Evolutionary conservation across 2,888 invertebrate species (phyloP).

Genomic region (Lamellibrachia satsuma): DNA sequence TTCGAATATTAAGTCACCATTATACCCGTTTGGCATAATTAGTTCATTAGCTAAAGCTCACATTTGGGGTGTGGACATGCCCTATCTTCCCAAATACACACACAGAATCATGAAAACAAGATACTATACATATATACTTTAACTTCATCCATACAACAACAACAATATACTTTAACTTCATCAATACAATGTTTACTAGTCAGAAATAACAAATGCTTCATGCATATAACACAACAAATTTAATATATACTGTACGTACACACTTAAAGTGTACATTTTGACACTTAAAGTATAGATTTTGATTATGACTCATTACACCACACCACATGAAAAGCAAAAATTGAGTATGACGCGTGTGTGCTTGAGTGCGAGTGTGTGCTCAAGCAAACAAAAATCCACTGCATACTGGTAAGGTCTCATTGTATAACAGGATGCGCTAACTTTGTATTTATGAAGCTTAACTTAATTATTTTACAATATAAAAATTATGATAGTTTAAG

Average conservation of each 20-base stretch:
- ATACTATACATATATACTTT: too few species aligned
- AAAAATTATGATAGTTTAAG: not conserved
- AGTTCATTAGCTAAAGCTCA: too few species aligned
- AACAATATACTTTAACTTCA: not conserved
- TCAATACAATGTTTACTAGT: not conserved
- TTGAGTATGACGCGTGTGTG: not conserved
- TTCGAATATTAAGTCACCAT: too few species aligned
- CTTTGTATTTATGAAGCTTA: too few species aligned
- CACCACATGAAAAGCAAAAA: not conserved
- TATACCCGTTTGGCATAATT: too few species aligned
- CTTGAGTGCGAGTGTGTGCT: too few species aligned
- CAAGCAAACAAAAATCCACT: too few species aligned
- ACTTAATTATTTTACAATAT: not conserved
- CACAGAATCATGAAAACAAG: too few species aligned
- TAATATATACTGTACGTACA: not conserved
- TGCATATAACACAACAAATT: not conserved
- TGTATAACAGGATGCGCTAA: too few species aligned
- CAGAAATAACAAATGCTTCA: not conserved
- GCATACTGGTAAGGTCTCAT: too few species aligned
- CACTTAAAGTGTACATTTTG: not conserved
- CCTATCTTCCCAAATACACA: too few species aligned
- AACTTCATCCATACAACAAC: not conserved
- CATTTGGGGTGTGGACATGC: too few species aligned
- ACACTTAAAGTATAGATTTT: not conserved
- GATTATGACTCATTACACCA: not conserved